Base-by-base conservation (phyloP, 2,888 invertebrate species). In the Halictus quadricinctus region DNA sequence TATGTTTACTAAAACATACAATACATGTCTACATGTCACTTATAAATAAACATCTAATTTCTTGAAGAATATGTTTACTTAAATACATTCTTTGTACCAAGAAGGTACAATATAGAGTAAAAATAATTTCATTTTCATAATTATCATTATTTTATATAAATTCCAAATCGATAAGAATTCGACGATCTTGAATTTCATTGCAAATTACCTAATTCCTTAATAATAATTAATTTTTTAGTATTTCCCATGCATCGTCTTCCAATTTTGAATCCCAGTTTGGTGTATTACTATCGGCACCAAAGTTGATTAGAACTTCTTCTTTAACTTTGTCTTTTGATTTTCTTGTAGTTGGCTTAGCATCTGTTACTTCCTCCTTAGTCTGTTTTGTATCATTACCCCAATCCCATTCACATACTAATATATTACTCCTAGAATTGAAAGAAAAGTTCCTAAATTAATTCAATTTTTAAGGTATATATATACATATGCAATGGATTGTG, bases 241-340 rank as follows among this genome's bases (percentile, higher is more conserved):
- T 93, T 83, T 94, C 93, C 94, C 94, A 94, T 41, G 94, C 94
- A 84, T 94, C 94, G 46, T 94, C 94, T 88, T 94, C 94, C 8
- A 93, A 85, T 88, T 94, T 94, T 0, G 93, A 92, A 85, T 94
- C 92, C 90, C 91, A 93, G 76, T 90, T 91, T n/a, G 92, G 91
- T 64, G 88, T 84, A 66, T 91, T 91, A 86, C 88, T 91, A 73
- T 93, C 92, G 41, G 90, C 88, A 72, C 93, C 93, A 64, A 93
- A 94, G 85, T 91, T 92, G 43, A 94, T 93, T 36, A 94, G 85
- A 4, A 93, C 86, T 50, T 92, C 91, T 74, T 94, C 92, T 87
- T 93, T 93, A 8, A 81, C 79, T 82, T 89, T 82, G 8, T 81
- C 78, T 58, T 66, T 91, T 29, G 41, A 83, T 69, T 70, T 90